Evolutionary conservation across 1,140 invertebrate genomes (phyloP).

Genomic region (Phymorhynchus buccinoides): DNA sequence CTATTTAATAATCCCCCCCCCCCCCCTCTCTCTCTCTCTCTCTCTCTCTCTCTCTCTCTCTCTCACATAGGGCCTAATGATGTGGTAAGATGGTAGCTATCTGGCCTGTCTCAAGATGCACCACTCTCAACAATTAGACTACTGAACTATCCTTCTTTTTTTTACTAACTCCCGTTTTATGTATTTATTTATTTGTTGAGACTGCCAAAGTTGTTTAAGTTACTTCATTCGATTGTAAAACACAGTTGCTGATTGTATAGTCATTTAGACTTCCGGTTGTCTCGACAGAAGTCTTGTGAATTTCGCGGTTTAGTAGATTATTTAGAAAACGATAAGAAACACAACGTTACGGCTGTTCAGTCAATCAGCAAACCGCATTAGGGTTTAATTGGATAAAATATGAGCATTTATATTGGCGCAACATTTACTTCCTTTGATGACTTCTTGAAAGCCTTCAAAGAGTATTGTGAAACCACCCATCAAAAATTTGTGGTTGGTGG

Average conservation of each 20-base stretch:
- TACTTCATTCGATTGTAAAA: no score
- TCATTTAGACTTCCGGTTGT: not conserved
- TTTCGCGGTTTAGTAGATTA: not conserved
- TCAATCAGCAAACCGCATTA: not conserved
- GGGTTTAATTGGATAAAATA: not conserved
- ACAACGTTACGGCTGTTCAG: not conserved
- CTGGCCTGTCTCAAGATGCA: no score
- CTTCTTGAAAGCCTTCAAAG: conserved; percentile 18
- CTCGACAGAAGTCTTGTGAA: conserved; percentile 3
- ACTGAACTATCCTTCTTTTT: no score
- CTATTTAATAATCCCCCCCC: no score
- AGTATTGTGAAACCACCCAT: conserved; percentile 23
- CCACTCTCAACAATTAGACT: no score
- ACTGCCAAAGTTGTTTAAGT: no score
- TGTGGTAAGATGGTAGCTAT: no score
- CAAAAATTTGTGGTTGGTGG: conserved; percentile 28
- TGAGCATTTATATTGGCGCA: not conserved
- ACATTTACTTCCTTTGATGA: conserved; percentile 26
- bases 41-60: no score
- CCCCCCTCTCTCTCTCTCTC: no score
- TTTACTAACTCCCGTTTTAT: no score
- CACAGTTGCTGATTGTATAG: not conserved
- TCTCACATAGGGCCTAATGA: no score
- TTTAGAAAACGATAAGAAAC: not conserved
- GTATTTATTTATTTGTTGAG: no score